A percentile compares a stretch with the other conserved stretches of the same genome.
These are phyloP conservation scores for Oligia fasciuncula DNA, from an alignment of 2,888 invertebrate species.

Conservation along the genomic window DNA sequence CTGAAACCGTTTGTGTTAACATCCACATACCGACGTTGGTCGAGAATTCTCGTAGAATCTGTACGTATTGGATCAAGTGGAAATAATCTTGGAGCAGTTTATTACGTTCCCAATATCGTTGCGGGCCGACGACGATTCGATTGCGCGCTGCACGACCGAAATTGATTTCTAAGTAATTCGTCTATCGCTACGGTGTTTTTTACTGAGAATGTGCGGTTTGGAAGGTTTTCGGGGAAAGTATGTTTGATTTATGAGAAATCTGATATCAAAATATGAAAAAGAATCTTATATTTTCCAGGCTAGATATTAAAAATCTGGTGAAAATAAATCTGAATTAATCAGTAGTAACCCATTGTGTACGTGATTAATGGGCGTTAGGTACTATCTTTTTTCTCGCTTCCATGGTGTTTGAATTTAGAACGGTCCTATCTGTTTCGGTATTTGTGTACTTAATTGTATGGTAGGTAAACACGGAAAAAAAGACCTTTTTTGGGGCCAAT, in stretches of 20 bases:
- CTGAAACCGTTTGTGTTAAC: conserved; percentile 55
- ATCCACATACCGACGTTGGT: conserved; percentile 47
- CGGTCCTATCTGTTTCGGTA: not conserved
- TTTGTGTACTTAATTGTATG: not conserved
- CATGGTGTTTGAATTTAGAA: not conserved
- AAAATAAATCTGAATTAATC: not conserved
- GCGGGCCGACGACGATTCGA: conserved; percentile 69
- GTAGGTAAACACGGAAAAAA: too few species aligned
- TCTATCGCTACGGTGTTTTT: conserved; percentile 55
- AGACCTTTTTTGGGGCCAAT: too few species aligned
- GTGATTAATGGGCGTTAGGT: not conserved
- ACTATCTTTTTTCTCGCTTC: not conserved
- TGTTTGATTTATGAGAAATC: not conserved
- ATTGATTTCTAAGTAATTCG: conserved; percentile 79
- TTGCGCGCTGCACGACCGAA: conserved; percentile 71
- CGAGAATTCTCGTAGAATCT: conserved; percentile 60
- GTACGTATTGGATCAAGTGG: conserved; percentile 78
- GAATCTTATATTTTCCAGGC: not conserved
- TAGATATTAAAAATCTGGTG: not conserved
- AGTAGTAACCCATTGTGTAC: not conserved
- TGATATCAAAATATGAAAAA: not conserved
- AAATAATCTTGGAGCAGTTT: conserved; percentile 81
- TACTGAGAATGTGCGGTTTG: conserved; percentile 12
- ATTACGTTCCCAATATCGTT: conserved; percentile 83
- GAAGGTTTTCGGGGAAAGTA: conserved; percentile 2